Evolutionary conservation across 2,888 invertebrate genomes (phyloP), one percentile per base, ranked within the genome.

Genomic region (Chloromyia formosa): DNA sequence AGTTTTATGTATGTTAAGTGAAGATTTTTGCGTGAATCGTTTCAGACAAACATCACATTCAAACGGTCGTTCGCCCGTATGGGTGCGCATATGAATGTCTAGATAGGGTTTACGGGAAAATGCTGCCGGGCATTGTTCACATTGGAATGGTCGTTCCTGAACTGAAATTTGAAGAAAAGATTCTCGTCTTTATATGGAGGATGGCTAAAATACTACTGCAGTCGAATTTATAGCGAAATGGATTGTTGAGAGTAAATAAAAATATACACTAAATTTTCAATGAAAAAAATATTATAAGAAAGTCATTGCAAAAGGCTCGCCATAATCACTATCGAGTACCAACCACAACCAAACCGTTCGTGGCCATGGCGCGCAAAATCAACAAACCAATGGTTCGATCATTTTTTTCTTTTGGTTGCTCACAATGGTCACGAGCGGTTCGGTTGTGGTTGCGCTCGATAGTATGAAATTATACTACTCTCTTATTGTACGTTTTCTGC

Each of bases 11-110:
- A 92, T 93, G 87, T 93, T 93, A 81, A 93, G 88, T 85, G 92
- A 93, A 83, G 92, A 92, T 85, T 93, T 93, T 87, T 93, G 93
- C 78, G 93, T 92, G 87, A 93, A 93, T 83, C 92, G 89, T 87
- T 93, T 93, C 82, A 90, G 88, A 86, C 93, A 93, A 83, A 91
- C 88, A 86, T 91, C 91, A 86, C 93, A 93, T 86, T 92, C 87
- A 86, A 88, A 88, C 75, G 88, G 88, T 75, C 88, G 87, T 72
- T 80, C 78, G 60, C 79, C 86, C 18, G 86, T 86, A 87, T 89
- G 89, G 77, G 89, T 89, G 81, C 90, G 86, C 88, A 88, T 89
- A 86, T 90, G 90, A 77, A 90, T 88, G 86, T 88, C 88, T 85
- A 88, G 85, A 84, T 88, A 88, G 82, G 88, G 88, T 86, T 88